Evolutionary conservation across 53 echinoderm and acorn worm genomes (phyloP).

Genomic region (Temnopleurus reevesii): DNA sequence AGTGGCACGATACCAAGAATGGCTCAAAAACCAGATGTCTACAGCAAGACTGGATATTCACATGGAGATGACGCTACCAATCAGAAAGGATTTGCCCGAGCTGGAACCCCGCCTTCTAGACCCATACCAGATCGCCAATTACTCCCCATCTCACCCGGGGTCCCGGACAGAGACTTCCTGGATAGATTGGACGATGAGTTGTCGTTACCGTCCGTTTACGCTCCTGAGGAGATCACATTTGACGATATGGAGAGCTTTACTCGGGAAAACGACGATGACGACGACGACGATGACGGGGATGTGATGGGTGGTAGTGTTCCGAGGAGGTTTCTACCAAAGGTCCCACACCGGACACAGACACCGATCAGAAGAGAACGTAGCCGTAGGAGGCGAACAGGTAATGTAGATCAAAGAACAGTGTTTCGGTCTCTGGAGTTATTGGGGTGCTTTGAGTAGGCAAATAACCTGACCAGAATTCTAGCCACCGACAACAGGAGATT

Average conservation of each 20-base stretch:
- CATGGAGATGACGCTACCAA: neutral
- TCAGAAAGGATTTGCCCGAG: too few relatives aligned
- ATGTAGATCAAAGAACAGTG: too few relatives aligned
- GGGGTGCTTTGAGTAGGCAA: too few relatives aligned
- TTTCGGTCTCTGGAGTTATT: too few relatives aligned
- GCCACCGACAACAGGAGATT: too few relatives aligned
- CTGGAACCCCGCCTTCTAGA: neutral
- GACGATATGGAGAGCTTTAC: neutral
- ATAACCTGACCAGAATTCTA: too few relatives aligned
- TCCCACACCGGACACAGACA: neutral
- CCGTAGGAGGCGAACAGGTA: neutral
- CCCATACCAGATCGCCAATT: neutral
- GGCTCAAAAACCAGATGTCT: neutral
- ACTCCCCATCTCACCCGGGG: neutral
- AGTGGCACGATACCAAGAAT: neutral
- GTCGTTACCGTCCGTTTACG: neutral
- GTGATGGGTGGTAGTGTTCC: neutral
- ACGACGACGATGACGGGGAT: neutral
- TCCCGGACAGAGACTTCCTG: neutral
- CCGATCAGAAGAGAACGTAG: neutral
- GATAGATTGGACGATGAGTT: neutral
- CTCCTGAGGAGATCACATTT: neutral
- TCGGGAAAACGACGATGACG: neutral
- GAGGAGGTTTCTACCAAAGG: neutral
- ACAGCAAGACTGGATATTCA: neutral